Percentiles rank a stretch among this genome's conserved stretches.
Evolutionary conservation across 1,140 invertebrate genomes (phyloP).

Genomic region (Tyrophagus putrescentiae): DNA sequence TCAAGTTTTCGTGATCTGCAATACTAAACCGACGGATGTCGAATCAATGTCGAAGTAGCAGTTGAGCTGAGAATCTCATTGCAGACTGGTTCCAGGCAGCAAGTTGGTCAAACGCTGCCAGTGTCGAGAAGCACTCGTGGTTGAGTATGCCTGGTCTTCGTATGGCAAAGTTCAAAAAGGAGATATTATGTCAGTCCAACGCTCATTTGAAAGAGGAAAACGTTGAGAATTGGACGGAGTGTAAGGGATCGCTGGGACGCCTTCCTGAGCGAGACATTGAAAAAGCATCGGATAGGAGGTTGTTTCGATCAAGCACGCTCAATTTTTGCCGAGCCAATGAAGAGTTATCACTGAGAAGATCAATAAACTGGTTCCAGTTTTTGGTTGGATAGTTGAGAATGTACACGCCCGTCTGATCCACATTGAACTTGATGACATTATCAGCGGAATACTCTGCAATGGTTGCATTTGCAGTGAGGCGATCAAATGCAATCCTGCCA

Average conservation of each 20-base stretch:
- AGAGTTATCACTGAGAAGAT: not conserved
- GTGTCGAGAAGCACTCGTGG: too few species aligned
- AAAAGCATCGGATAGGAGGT: conserved; percentile 34
- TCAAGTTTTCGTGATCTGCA: too few species aligned
- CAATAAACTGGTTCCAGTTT: conserved; percentile 14
- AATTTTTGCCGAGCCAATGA: not conserved
- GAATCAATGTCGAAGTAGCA: too few species aligned
- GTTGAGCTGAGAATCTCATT: too few species aligned
- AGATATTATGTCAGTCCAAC: too few species aligned
- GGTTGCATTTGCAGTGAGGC: not conserved
- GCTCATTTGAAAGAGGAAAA: too few species aligned
- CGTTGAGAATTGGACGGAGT: too few species aligned
- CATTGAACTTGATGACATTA: conserved; percentile 51
- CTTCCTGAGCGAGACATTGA: conserved; percentile 31
- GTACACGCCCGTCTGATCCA: conserved; percentile 38
- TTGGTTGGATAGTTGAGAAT: conserved; percentile 59
- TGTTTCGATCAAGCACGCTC: conserved; percentile 27
- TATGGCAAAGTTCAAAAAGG: too few species aligned
- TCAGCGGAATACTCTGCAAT: not conserved
- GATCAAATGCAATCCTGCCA: not conserved
- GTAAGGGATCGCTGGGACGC: conserved; percentile 26
- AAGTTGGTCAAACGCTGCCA: too few species aligned
- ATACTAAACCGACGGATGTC: too few species aligned
- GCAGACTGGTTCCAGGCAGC: too few species aligned
- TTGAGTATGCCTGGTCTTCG: too few species aligned